Base-by-base conservation (phyloP, 2,888 invertebrate genomes). In the Tetragnatha montana region DNA sequence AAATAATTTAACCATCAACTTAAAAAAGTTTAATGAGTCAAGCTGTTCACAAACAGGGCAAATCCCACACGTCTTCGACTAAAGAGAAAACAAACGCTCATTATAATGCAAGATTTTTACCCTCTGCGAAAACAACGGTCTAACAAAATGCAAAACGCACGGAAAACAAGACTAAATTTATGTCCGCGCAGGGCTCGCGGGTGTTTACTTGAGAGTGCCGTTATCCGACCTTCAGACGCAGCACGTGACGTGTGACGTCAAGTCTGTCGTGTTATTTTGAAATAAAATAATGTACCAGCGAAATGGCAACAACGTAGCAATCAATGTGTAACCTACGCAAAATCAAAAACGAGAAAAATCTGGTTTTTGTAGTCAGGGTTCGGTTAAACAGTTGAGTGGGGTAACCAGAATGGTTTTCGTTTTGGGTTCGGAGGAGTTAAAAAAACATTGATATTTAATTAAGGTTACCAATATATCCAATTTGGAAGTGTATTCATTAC, bases 181-280 rank as follows among this genome's bases (percentile, higher is more conserved):
- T 60, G 60, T 60, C 6, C 60, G 17, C 60, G 60, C 60, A 10
- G 17, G 8, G n/a, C n/a, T n/a, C n/a, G 60, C 60, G 60, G 17
- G 8, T 60, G 60, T 17, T 12, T 60, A 60, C 17, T 60, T 10
- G 4, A 4, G 60, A 60, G 60, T 60, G 60, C 83, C 74, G 83
- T 83, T 75, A 68, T 7, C 19, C 68, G 83, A 83, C 83, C 83
- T 83, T 83, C 75, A 75, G 35, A 71, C 51, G 60, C 35, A 21
- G 60, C 83, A 83, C 83, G 83, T 83, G 83, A 68, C 47, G n/a
- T 12, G 78, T 78, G 75, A 83, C 78, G 78, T 78, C 78, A 60
- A 21, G 1, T 60, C 50, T 10, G n/a, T 17, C 17, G 60, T 60
- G 60, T 60, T 60, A 10, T 60, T 60, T 60, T 60, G 60, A 12